phyloP scores from a whole-genome alignment of 2,888 invertebrate genomes.

The Lepidocyrtoides sp. region DNA sequence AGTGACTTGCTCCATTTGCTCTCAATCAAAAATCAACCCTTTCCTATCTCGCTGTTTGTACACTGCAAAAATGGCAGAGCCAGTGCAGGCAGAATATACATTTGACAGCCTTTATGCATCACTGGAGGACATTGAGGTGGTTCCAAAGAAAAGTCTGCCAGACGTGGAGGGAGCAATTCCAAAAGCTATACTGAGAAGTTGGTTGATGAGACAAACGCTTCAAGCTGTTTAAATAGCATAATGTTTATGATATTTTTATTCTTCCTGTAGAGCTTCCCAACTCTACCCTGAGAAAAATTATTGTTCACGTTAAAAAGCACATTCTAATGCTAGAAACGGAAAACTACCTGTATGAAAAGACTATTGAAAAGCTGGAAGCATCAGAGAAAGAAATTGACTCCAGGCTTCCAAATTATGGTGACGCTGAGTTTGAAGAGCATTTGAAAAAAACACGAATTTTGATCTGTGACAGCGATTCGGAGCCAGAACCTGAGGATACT shows the following conservation, averaged over 20 bases:
- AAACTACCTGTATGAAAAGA: conserved; percentile 75
- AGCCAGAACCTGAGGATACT: conserved; percentile 67
- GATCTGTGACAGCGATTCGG: conserved; percentile 71
- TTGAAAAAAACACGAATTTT: conserved; percentile 35
- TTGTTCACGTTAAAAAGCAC: conserved; percentile 70
- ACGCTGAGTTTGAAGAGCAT: conserved; percentile 37
- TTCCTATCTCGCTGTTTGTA: too few relatives aligned
- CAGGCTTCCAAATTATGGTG: neutral
- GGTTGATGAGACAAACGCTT: too few relatives aligned
- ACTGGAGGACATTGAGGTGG: conserved; percentile 21
- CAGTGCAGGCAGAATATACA: too few relatives aligned
- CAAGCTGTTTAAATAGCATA: neutral
- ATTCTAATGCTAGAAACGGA: conserved; percentile 73
- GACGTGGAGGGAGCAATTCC: conserved; percentile 78
- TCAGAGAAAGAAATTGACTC: conserved; percentile 72
- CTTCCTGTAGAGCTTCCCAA: conserved; percentile 72
- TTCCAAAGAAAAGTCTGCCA: conserved; percentile 47
- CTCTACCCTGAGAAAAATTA: conserved; percentile 60
- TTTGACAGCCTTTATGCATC: conserved; percentile 59
- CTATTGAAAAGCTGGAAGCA: conserved; percentile 72
- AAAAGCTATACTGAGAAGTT: conserved; percentile 68
- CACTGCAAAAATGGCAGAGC: too few relatives aligned
- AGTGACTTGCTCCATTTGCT: too few relatives aligned
- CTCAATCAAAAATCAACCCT: too few relatives aligned
- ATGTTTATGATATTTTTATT: neutral